Evolutionary conservation across 2,797 vertebrate genomes (phyloP), one percentile per base, ranked within the genome.

Genomic region (Rhinichthys osculus): DNA sequence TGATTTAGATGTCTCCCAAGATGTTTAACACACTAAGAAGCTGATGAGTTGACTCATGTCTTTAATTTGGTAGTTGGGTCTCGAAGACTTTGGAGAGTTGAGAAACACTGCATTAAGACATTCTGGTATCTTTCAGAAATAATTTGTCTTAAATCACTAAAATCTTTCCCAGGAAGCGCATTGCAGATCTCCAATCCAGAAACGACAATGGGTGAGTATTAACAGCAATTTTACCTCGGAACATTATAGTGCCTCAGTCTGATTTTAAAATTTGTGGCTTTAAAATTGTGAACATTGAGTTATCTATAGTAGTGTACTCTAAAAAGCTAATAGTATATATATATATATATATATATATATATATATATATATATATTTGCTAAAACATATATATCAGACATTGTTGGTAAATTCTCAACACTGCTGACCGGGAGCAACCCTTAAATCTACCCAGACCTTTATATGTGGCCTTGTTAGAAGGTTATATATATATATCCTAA

Each of bases 121-220:
- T 30, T 64, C 16, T 23, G 16, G 14, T 1, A 33, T 67, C 11
- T 33, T 67, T 50, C 11, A 27, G 5, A 42, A 0, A 40, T 82
- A 78, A 78, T 67, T 59, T 0, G 81, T 30, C 50, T 79, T 13
- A 52, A 19, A 44, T 16, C 0, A 52, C n/a, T 40, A 11, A 38
- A 66, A 69, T n/a, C 11, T 17, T 35, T 33, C 69, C 1, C 81
- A 95, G 93, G 89, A 91, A 1, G 9, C 92, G 89, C 6, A 94
- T 94, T 30, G 16, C 78, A 57, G 92, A 92, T 2, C 92, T 94
- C 33, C 92, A 93, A 86, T 81, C 21, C 66, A 90, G 85, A 78
- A 69, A 87, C 57, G 89, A 90, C 19, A 90, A 91, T 88, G 91
- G 91, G 94, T 92, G 87, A 90, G 91, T 90, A 82, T 21, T 16